A percentile compares a stretch with the other conserved stretches of the same genome.
Evolutionary conservation across 2,888 invertebrate species (phyloP).

Genomic region (Augiades crinisus): DNA sequence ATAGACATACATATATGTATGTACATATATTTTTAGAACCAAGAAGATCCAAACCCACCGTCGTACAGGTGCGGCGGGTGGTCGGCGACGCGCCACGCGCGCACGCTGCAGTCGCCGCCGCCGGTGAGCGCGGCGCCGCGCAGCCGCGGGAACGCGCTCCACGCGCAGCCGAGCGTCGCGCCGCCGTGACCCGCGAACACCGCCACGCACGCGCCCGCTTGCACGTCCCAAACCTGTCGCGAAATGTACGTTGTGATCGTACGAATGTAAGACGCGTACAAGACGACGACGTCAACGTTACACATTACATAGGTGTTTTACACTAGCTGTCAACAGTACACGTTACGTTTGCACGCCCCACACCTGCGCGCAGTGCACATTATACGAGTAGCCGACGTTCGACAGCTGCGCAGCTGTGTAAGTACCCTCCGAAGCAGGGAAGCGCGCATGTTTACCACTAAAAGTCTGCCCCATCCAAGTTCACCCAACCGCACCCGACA

Average conservation of each 20-base stretch:
- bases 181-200: conserved; percentile 82
- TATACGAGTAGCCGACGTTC: no score
- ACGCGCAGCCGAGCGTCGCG: conserved; percentile 80
- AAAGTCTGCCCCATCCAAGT: no score
- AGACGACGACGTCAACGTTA: no score
- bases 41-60: conserved; percentile 44
- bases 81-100: conserved; percentile 82
- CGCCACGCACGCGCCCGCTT: conserved; percentile 61
- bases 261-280: no score
- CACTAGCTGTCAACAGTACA: no score
- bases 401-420: no score
- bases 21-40: no score
- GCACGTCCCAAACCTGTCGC: conserved; percentile 55
- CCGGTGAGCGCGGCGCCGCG: conserved; percentile 83
- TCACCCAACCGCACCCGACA: no score
- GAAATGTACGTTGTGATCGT: no score
- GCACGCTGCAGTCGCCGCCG: conserved; percentile 84
- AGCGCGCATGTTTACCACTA: no score
- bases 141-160: conserved; percentile 82
- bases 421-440: no score
- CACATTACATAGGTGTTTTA: no score
- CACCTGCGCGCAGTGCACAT: background rate
- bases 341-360: conserved; percentile 40
- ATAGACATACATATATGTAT: background rate
- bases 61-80: conserved; percentile 55